Base-by-base conservation (phyloP, 1,140 invertebrate genomes). In the Augochlora pura region DNA sequence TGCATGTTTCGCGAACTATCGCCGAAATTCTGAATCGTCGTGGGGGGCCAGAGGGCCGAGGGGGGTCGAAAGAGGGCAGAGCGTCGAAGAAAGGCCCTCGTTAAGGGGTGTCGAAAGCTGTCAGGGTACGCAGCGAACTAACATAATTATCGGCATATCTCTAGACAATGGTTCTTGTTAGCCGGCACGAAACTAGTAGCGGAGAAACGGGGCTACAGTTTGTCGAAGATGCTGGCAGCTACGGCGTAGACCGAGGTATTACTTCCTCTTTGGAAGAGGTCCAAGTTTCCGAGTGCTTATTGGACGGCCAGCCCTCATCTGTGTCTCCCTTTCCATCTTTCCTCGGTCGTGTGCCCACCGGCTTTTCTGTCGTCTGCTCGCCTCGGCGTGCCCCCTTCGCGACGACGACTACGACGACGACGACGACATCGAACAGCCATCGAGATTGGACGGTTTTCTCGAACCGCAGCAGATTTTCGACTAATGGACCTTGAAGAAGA, bases 161-260 rank as follows among this genome's bases (percentile, higher is more conserved):
- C 83, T 84, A 90, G 86, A 91, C 90, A 91, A 91, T 90, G 81
- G 86, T 60, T 85, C 86, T 91, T 88, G 91, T 92, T 91, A 90
- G 82, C 79, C 65, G 64, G 69, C 72, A 71, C 69, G 80, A 85
- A 90, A 90, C 87, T 90, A 88, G 89, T 88, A 86, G 86, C 64
- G 76, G 54, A 73, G 84, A 21, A 84, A n/a, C n/a, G 76, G 81
- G 70, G 70, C 10, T 46, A 76, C 74, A 69, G 86, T 84, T 89
- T 86, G 82, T 79, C 78, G 76, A 84, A 86, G 81, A 86, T 73
- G 82, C 69, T 77, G 81, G 52, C 72, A 84, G 73, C 52, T 39
- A 42, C 57, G 59, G 64, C 23, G 42, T 77, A 81, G 76, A 80
- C 81, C 77, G 80, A n/a, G 80, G 87, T 92, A 92, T 92, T 91